These are phyloP conservation scores for Chromoteleia sp. DNA, from an alignment of 2,888 invertebrate genomes.

Conservation along the genomic window DNA sequence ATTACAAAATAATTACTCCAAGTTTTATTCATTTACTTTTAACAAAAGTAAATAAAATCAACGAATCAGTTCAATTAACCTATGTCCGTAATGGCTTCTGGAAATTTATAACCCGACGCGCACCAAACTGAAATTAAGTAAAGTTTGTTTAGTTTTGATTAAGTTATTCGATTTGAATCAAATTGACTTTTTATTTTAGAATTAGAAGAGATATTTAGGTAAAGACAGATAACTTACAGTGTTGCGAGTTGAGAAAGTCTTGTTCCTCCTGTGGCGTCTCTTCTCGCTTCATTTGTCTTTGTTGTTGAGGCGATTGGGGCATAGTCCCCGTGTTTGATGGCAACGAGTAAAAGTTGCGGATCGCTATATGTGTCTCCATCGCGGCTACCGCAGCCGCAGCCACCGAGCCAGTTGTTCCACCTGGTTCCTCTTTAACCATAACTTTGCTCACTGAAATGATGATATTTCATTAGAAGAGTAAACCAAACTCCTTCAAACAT, in stretches of 20 bases:
- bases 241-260: conserved; percentile 88
- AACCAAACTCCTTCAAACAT: too few relatives aligned
- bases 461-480: conserved; percentile 9
- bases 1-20: too few relatives aligned
- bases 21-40: too few relatives aligned
- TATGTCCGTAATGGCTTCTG: conserved; percentile 89
- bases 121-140: conserved; percentile 87
- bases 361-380: conserved; percentile 82
- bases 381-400: conserved; percentile 80
- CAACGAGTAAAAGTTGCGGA: conserved; percentile 82
- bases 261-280: conserved; percentile 86
- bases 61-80: conserved; percentile 75
- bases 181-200: not conserved
- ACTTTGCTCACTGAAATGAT: conserved; percentile 80
- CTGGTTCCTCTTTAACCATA: conserved; percentile 81
- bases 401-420: conserved; percentile 77
- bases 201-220: not conserved
- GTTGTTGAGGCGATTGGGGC: conserved; percentile 84
- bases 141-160: not conserved
- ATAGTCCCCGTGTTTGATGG: conserved; percentile 80
- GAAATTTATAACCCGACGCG: conserved; percentile 87
- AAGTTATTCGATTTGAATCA: not conserved
- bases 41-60: too few relatives aligned
- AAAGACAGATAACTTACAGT: conserved; percentile 83
- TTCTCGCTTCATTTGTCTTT: conserved; percentile 82